Base-by-base conservation (phyloP, 2,797 vertebrate species). In the Sylvia borin region DNA sequence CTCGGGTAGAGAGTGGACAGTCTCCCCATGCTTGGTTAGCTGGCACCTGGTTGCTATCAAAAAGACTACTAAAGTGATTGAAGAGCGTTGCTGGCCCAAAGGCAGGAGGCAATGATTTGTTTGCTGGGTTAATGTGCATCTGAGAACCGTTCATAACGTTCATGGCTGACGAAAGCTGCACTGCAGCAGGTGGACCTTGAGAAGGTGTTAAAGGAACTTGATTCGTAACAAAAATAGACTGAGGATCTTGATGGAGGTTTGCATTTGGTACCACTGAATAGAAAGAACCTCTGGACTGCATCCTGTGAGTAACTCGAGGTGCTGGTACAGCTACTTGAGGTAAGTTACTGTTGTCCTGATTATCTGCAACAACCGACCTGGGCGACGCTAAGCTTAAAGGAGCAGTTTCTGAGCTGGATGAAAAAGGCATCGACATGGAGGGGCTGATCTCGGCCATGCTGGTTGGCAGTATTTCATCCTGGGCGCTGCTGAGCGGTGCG, bases 1-100 rank as follows among this genome's bases (percentile, higher is more conserved):
- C 98, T 95, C 99, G 98, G 92, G 99, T 97, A 58, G 99, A 98
- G 79, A 99, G 97, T 72, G 99, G 99, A 90, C 99, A 99, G 64
- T 99, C 99, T 93, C 99, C 99, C 99, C 99, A 99, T 53, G 99
- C 99, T 96, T 99, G 99, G 98, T 99, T 99, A 97, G 99, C 98
- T 96, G 99, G 98, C 95, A 99, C 98, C 98, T 99, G 98, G 96
- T 97, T 99, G 97, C 98, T 99, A 93, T 99, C 99, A 93, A 99
- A 99, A 97, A 99, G 99, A 98, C 99, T 99, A 98, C 99, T 99
- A 98, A 99, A 99, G 96, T 98, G 98, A 98, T 98, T 99, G 98
- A 99, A 99, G 96, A 99, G 98, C 42, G 99, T 99, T 61, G 99
- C 98, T 66, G 98, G 99, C 93, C 99, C 98, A 65, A 99, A 99